A percentile compares a stretch with the other conserved stretches of the same genome.
These are phyloP conservation scores for Corapipo altera DNA, from an alignment of 2,113 vertebrate species.

Conservation along the genomic window DNA sequence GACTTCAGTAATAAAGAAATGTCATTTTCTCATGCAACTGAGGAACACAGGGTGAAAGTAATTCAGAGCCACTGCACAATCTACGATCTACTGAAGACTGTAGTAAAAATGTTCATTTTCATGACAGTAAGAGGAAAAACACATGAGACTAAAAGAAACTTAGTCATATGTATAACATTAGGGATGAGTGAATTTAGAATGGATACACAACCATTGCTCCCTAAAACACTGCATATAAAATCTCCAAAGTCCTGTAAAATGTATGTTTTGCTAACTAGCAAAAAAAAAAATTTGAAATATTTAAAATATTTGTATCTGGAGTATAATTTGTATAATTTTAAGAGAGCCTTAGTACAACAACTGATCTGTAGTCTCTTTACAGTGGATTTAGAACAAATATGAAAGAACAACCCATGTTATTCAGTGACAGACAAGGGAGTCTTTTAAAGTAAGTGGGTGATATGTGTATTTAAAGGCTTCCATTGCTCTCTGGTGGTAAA, in stretches of 20 bases:
- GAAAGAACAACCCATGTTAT: slow-evolving; percentile 26
- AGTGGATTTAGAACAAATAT: slow-evolving; percentile 10
- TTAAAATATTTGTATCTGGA: neutral
- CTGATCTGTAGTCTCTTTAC: neutral
- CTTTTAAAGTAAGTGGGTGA: slow-evolving; percentile 17
- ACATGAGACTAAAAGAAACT: neutral
- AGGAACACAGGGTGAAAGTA: neutral
- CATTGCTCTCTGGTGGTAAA: slow-evolving; percentile 23
- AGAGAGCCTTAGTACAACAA: neutral
- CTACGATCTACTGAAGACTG: neutral
- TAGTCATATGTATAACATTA: neutral
- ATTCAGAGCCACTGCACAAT: neutral
- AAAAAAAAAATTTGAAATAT: neutral
- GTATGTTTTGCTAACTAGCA: neutral
- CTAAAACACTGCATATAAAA: neutral
- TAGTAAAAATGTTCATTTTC: neutral
- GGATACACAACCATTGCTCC: neutral
- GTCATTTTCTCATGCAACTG: neutral
- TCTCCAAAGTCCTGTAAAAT: neutral
- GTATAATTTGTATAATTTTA: neutral
- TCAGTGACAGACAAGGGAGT: slow-evolving; percentile 37
- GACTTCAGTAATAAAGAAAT: neutral
- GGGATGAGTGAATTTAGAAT: neutral
- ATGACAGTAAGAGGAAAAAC: neutral
- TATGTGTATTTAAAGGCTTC: slow-evolving; percentile 1